Evolutionary conservation across 1,140 invertebrate species (phyloP), one percentile per base, ranked within the genome.

Genomic region (Achroia grisella): DNA sequence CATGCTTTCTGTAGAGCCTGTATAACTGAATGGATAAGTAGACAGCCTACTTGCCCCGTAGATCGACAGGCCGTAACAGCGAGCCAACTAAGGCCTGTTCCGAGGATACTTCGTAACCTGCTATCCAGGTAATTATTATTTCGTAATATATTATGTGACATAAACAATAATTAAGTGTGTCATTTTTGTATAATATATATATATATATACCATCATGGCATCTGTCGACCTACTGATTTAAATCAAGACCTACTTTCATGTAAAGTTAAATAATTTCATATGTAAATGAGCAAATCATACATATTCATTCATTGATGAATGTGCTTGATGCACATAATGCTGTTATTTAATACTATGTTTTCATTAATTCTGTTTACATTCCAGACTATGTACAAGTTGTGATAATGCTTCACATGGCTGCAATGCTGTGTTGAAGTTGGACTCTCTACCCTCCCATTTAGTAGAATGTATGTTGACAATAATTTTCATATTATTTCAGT

Each of bases 1-100:
- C 97, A 98, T 88, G 96, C 96, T 47, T 98, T 98, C 88, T 98
- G 97, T 86, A 90, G 92, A 64, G 90, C 89, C 10, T 98, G 97
- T 79, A 98, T 98, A 56, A 93, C 93, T 40, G 95, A 98, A 83
- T 98, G 97, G 97, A 91, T 98, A 48, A 93, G 92, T 39, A 88
- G 95, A 31, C 95, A 97, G 71, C 95, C 94, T 10, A 97, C 94
- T 12, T 98, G 97, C 81, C 97, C 97, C 13, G 91, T 98, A 32
- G 97, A 98, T 81, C 90, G 97, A 39, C 95, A 95, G 67, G 89
- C 93, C 35, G 93, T 98, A 42, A 97, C 95, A 15, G 90, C 92
- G 10, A 91, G 92, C 44, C 95, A 98, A 77, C 85, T 98, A 2
- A 91, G 95, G 79, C 92, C 94, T 48, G 96, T 97, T 39, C 96